Evolutionary conservation across 2,113 vertebrate species (phyloP).

Genomic region (Lanius ludovicianus): DNA sequence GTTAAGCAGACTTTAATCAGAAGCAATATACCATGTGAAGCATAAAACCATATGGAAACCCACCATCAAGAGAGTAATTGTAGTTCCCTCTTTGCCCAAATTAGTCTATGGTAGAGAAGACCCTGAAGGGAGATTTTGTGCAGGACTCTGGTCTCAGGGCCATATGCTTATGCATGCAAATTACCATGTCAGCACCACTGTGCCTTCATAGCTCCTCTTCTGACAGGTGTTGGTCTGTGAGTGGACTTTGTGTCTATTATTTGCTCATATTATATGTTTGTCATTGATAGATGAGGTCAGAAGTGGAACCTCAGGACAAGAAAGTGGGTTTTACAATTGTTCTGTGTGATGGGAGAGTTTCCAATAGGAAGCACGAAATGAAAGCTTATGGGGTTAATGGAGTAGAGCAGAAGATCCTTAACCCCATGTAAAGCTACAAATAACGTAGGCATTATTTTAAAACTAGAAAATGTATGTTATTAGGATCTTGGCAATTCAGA

Average conservation of each 20-base stretch:
- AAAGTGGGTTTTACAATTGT: neutral
- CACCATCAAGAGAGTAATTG: neutral
- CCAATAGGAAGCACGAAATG: neutral
- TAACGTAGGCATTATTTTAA: neutral
- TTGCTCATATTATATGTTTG: neutral
- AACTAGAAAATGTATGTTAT: neutral
- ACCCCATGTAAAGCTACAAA: neutral
- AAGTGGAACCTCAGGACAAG: neutral
- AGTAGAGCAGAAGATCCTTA: neutral
- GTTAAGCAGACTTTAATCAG: neutral
- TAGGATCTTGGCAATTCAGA: neutral
- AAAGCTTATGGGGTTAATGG: neutral
- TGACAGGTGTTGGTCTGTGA: neutral
- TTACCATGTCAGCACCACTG: rapidly evolving
- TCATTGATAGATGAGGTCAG: rapidly evolving
- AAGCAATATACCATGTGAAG: neutral
- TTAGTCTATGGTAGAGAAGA: neutral
- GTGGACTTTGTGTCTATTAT: neutral
- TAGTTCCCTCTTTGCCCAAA: neutral
- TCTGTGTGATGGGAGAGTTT: neutral
- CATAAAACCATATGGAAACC: neutral
- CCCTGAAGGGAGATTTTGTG: rapidly evolving
- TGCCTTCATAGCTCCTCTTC: neutral
- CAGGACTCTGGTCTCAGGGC: neutral
- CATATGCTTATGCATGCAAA: rapidly evolving